Base-by-base conservation (phyloP, 1,140 invertebrate genomes). In the Drosophila hydei region DNA sequence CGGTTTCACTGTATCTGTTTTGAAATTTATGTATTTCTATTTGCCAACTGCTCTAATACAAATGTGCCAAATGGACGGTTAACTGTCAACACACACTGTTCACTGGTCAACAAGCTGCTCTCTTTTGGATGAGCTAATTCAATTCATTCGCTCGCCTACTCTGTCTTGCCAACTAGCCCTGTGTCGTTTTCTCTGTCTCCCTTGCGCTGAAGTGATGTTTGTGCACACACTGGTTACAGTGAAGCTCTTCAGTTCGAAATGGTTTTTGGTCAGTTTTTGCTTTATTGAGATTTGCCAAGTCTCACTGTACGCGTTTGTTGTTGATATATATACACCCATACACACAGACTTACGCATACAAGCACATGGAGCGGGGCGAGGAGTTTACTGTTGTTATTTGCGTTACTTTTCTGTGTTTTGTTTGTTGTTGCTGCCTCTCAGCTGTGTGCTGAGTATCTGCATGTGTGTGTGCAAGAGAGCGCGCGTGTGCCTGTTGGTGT, bases 111-210 rank as follows among this genome's bases (percentile, higher is more conserved):
- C 67, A 70, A 55, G 33, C 30, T 42, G 43, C 45, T 71, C 61
- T 58, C 61, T 56, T 58, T 55, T 38, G 68, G 61, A 64, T 71
- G 68, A 71, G 68, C 52, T 71, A 65, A 65, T 71, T 65, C 61
- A 30, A 54, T 56, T 56, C 38, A 14, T 21, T 7, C 51, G 11
- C 52, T 43, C 65, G 52, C 52, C 25, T 43, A 63, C 19, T 75
- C 23, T 59, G 25, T 19, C 58, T 51, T 25, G 48, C 33, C 63
- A 11, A 11, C 42, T 45, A 3, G 16, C 16, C 38, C 54, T 55
- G 36, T 11, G 4, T 42, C 38, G 3, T 19, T 63, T 11, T 30
- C 27, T 51, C 23, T 61, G 40, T 61, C 25, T 40, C 48, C 14
- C 14, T 48, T 50, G 7, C 33, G 45, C 54, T 12, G 14, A 56